Evolutionary conservation across 2,113 vertebrate genomes (phyloP).

Genomic region (Callospermophilus lateralis): DNA sequence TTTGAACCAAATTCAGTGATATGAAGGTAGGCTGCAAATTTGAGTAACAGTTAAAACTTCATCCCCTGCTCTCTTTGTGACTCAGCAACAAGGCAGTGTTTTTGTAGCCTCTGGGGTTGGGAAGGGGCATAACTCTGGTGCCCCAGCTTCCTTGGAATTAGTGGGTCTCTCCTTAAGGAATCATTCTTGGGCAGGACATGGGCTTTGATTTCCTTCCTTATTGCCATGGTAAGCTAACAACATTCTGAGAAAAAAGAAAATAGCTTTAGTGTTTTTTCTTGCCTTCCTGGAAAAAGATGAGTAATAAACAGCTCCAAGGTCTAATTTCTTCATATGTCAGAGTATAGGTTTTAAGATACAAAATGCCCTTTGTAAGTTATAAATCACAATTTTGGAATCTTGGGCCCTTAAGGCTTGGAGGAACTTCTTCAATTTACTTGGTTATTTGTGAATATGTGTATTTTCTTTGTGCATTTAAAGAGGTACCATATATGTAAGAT

Average conservation of each 20-base stretch:
- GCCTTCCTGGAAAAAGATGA: constrained; percentile 10
- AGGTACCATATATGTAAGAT: neutral
- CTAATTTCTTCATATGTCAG: constrained; percentile 4
- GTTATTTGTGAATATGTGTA: neutral
- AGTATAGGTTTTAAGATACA: constrained; percentile 12
- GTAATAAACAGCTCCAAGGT: neutral
- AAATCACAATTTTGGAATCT: neutral
- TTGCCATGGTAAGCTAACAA: neutral
- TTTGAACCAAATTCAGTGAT: neutral
- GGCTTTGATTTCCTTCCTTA: neutral
- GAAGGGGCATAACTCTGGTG: neutral
- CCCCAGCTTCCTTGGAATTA: neutral
- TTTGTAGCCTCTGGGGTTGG: neutral
- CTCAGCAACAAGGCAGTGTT: neutral
- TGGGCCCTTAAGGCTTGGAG: neutral
- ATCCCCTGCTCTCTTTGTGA: neutral
- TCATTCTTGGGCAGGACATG: neutral
- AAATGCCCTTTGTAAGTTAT: neutral
- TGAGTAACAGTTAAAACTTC: neutral
- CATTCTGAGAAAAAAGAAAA: neutral
- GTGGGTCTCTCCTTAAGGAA: neutral
- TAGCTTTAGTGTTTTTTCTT: neutral
- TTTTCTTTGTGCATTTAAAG: neutral
- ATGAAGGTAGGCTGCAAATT: neutral
- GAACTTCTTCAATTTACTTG: neutral